Evolutionary conservation across 1,140 invertebrate genomes (phyloP), one percentile per base, ranked within the genome.

Genomic region (Penaeus chinensis): DNA sequence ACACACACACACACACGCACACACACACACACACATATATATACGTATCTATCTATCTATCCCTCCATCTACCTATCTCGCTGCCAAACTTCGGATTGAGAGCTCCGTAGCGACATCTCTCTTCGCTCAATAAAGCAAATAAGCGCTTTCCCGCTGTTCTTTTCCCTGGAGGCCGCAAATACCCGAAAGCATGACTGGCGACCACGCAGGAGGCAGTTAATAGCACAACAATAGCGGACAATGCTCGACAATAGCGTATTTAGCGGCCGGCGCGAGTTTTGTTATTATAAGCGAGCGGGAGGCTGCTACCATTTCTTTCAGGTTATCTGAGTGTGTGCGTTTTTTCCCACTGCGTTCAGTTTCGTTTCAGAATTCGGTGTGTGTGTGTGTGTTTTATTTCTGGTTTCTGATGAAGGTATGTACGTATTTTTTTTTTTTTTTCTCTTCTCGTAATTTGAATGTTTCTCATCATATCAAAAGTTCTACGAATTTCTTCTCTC

Each of bases 231-330:
- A 87, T 81, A 76, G 81, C 71, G 60, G 60, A 82, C 85, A 87
- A 82, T 82, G 81, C 80, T 65, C 61, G 66, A 87, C 85, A 87
- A 87, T 82, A 78, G 85, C 32, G 85, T 87, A 82, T 87, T 87
- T 87, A 87, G 85, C 85, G 85, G 80, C 77, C 47, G 69, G 80
- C 85, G 85, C 69, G 65, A 24, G 80, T 24, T 27, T n/a, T 87
- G 85, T 87, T 87, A 87, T 87, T 60, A 77, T 74, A 87, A 87
- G 85, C 80, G 32, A 42, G 37, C 32, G 22, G 27, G n/a, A 77
- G 69, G 69, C 20, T 61, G 22, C 61, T 81, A 20, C 60, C 47
- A 60, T 81, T 54, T 54, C 60, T 81, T 81, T 27, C 22, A 22
- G 42, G 47, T 24, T 60, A 32, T 63, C 62, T 47, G 42, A 3